Evolutionary conservation across 1,140 invertebrate species (phyloP), one percentile per base, ranked within the genome.

Genomic region (Drosophila orosa): DNA sequence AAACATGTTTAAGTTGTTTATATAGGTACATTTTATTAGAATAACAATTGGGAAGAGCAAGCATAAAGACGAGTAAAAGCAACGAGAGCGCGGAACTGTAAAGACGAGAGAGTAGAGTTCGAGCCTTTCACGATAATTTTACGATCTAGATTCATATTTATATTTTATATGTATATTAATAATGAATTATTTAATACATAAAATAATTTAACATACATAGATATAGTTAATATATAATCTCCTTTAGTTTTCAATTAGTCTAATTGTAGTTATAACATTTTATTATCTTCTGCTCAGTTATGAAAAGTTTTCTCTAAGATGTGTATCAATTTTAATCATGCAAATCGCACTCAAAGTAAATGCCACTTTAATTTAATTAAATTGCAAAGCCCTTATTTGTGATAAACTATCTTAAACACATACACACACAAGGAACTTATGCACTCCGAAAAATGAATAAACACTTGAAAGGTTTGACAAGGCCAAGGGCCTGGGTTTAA

Each of bases 361-460:
- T 40, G 52, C 44, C 9, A 48, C 39, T 65, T 68, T 85, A 78
- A 85, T 76, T 67, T 62, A 76, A 76, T 80, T 73, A 67, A 68
- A 57, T 77, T 77, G 57, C 73, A 72, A 63, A 13, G n/a, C 17
- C 48, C 24, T 40, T 25, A 17, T 22, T 45, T 29, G 9, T 50
- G 67, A 45, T 45, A 73, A 54, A 31, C 68, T 52, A 58, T 44
- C 19, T 25, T 29, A 48, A 52, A 33, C 48, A 13, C 48, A 33
- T 29, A 52, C 29, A 48, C 24, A 40, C 17, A n/a, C 22, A 33
- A 33, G 4, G 4, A 33, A 52, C 33, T 50, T 67, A 65, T 65
- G 59, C 33, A 65, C 31, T 42, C 19, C 24, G 7, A 65, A 67
- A 63, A 63, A 39, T 47, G 25, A 48, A 31, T 35, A 39, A 62